These are phyloP conservation scores for Gymnosoma rotundatum DNA, from an alignment of 2,888 invertebrate species.

Conservation along the genomic window DNA sequence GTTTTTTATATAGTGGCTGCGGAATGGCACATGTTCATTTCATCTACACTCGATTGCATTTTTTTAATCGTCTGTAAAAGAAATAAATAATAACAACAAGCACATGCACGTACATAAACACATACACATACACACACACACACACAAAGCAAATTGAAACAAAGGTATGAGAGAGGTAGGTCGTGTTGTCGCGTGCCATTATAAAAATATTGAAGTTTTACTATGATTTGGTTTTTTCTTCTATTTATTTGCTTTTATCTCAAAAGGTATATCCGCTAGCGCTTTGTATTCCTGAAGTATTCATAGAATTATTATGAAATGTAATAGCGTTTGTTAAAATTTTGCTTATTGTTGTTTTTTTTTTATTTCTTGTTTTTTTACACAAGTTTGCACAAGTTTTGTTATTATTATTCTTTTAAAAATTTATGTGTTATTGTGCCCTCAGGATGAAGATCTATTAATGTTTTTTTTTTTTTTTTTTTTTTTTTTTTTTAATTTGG, in stretches of 20 bases:
- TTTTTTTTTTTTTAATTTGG: conserved; percentile 30
- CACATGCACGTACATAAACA: background rate
- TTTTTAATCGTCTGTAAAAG: conserved; percentile 51
- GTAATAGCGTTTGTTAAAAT: conserved; percentile 2
- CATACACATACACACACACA: background rate
- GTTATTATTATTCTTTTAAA: conserved; percentile 41
- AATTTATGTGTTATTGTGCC: conserved; percentile 57
- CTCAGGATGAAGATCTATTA: conserved; percentile 42
- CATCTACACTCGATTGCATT: conserved; percentile 66
- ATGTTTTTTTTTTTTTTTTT: conserved; percentile 45
- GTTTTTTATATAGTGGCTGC: conserved; percentile 50
- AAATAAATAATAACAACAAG: conserved; percentile 25
- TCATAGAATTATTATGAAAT: conserved; percentile 19
- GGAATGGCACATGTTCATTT: conserved; percentile 67
- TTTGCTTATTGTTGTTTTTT: conserved; percentile 11
- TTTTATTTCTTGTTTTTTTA: conserved; percentile 10
- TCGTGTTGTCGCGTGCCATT: conserved; percentile 69
- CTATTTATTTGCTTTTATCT: conserved; percentile 34
- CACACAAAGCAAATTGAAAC: background rate
- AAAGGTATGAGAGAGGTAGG: conserved; percentile 68
- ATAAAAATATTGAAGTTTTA: conserved; percentile 46
- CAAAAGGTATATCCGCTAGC: conserved; percentile 41
- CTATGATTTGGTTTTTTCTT: background rate
- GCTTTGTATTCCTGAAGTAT: conserved; percentile 9
- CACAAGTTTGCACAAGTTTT: conserved; percentile 6